A percentile compares a stretch with the other conserved stretches of the same genome.
phyloP scores from a whole-genome alignment of 2,113 vertebrate genomes.

The Nibea coibor region DNA sequence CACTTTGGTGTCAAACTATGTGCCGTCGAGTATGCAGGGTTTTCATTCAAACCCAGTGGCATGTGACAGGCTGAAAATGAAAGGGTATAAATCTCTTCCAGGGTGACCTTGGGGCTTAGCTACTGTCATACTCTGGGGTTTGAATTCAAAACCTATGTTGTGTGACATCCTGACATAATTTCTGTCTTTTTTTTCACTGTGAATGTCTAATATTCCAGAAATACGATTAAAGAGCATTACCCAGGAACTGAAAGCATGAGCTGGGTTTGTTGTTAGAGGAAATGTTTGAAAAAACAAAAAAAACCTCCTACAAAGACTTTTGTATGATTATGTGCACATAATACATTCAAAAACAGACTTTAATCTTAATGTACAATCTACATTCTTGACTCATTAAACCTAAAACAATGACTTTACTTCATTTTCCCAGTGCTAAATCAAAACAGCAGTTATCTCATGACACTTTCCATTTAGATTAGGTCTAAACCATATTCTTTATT shows the following conservation, averaged over 20 bases:
- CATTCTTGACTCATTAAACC: not conserved
- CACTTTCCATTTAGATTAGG: too few relatives aligned
- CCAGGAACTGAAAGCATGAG: constrained; percentile 2
- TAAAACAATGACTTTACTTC: not conserved
- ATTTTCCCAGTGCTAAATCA: not conserved
- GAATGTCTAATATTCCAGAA: constrained; percentile 12
- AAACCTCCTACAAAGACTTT: too few relatives aligned
- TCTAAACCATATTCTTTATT: too few relatives aligned
- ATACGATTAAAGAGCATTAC: constrained; percentile 18
- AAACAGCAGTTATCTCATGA: too few relatives aligned
- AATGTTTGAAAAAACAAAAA: too few relatives aligned
- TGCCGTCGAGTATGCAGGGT: constrained; percentile 37
- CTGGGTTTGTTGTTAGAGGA: not conserved
- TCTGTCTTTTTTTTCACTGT: constrained; percentile 16
- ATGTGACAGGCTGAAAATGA: constrained; percentile 66
- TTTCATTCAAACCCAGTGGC: constrained; percentile 61
- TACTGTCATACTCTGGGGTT: constrained; percentile 11
- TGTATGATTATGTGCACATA: not conserved
- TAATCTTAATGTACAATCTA: too few relatives aligned
- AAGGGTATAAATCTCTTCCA: constrained; percentile 65
- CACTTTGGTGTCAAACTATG: constrained; percentile 29
- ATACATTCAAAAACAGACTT: not conserved
- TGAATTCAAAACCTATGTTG: constrained; percentile 50
- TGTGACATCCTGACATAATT: constrained; percentile 26
- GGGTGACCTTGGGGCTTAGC: constrained; percentile 58